Evolutionary conservation across 1,140 invertebrate species (phyloP).

Genomic region (Saxidomus purpurata): DNA sequence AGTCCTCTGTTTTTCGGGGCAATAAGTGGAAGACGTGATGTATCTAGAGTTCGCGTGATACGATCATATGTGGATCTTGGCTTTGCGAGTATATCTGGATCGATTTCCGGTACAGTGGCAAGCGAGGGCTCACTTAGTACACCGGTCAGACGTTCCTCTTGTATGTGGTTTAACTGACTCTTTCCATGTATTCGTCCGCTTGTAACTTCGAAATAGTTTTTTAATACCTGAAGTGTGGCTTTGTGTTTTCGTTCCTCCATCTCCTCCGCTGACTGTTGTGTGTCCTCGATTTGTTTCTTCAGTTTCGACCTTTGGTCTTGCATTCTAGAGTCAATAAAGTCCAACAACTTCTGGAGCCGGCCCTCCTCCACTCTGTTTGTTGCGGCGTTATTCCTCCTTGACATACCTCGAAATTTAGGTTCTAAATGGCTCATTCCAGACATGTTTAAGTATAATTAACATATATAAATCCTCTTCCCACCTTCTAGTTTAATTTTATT

Average conservation of each 20-base stretch:
- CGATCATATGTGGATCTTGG: conserved; percentile 64
- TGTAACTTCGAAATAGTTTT: conserved; percentile 64
- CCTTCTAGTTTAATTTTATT: too few species aligned
- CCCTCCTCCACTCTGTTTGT: conserved; percentile 55
- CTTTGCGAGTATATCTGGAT: conserved; percentile 55
- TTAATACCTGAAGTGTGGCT: conserved; percentile 60
- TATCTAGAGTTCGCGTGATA: conserved; percentile 46
- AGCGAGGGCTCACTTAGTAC: conserved; percentile 65
- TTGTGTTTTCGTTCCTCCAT: conserved; percentile 54
- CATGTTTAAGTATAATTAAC: conserved; percentile 19
- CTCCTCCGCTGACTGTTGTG: conserved; percentile 61
- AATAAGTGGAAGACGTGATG: conserved; percentile 42
- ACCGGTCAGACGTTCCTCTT: conserved; percentile 57
- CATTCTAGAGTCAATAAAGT: conserved; percentile 64
- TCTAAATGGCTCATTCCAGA: conserved; percentile 60
- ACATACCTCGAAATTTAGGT: conserved; percentile 54
- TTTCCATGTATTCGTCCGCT: conserved; percentile 27
- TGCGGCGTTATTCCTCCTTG: conserved; percentile 28
- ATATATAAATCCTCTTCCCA: too few species aligned
- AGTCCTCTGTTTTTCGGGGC: background rate
- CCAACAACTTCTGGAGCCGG: conserved; percentile 54
- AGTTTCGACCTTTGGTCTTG: conserved; percentile 58
- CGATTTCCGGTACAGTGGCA: conserved; percentile 60
- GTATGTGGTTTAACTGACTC: conserved; percentile 45
- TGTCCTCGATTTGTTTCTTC: conserved; percentile 53